phyloP scores from a whole-genome alignment of 2,888 invertebrate genomes.

The Drosophila mettleri region DNA sequence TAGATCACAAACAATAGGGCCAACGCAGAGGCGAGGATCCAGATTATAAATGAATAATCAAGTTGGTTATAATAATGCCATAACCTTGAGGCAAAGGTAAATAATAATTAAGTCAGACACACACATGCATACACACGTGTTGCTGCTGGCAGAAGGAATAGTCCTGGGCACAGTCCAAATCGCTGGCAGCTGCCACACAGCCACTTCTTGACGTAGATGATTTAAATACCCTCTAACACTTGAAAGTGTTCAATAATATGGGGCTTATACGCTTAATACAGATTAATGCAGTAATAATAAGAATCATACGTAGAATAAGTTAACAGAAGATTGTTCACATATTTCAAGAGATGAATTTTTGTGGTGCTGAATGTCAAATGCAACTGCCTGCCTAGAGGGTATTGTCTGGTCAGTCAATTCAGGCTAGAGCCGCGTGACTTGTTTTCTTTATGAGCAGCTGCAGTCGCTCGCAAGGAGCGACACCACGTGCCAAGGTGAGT shows the following conservation, averaged over 20 bases:
- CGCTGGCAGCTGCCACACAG: constrained; percentile 56
- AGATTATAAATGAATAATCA: constrained; percentile 76
- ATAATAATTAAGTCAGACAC: constrained; percentile 70
- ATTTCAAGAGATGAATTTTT: no score
- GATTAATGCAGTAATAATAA: background rate
- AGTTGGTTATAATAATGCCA: constrained; percentile 66
- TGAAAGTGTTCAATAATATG: background rate
- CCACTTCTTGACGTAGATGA: constrained; percentile 38
- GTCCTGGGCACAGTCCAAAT: constrained; percentile 32
- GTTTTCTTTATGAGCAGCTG: constrained; percentile 56
- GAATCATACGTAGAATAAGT: no score
- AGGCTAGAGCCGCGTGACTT: background rate
- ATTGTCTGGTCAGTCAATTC: background rate
- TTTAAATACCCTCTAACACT: constrained; percentile 7
- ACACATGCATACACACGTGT: constrained; percentile 69
- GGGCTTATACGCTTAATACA: no score
- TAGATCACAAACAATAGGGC: constrained; percentile 53
- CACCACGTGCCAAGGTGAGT: constrained; percentile 74
- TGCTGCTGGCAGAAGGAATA: constrained; percentile 57
- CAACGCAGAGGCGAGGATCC: constrained; percentile 22
- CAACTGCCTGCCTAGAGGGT: background rate
- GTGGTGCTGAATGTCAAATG: no score
- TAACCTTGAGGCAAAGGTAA: constrained; percentile 76
- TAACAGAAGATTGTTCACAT: no score
- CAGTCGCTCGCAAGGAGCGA: constrained; percentile 40